Conservation (phyloP, 2,888 invertebrate species). For the Drosophila nigricruria region DNA sequence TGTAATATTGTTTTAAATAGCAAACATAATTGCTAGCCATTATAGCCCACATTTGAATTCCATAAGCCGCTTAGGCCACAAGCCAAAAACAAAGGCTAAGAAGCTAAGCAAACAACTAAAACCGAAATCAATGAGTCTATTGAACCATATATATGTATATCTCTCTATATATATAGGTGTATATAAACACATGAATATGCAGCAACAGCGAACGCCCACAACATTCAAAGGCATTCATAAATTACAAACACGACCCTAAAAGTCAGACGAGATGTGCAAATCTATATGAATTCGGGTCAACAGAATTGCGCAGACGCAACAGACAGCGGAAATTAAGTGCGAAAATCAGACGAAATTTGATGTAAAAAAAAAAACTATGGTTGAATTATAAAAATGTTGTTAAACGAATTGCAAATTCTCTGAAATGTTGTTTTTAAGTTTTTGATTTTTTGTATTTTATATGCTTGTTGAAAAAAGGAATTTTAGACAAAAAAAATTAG, state of each 20-base stretch:
- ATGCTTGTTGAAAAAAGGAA: no score
- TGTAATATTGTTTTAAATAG: slow-evolving; percentile 21
- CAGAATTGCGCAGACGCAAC: slow-evolving; percentile 68
- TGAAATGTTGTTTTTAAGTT: background rate
- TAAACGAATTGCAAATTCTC: background rate
- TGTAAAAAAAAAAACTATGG: background rate
- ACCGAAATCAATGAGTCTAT: slow-evolving; percentile 44
- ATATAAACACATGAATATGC: slow-evolving; percentile 23
- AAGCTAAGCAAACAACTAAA: slow-evolving; percentile 46
- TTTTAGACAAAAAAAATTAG: no score
- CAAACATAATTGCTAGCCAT: slow-evolving; percentile 42
- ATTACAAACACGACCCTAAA: slow-evolving; percentile 14
- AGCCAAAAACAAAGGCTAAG: slow-evolving; percentile 15
- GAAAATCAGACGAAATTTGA: background rate
- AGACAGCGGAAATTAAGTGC: slow-evolving; percentile 29
- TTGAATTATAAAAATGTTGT: background rate
- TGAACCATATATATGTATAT: slow-evolving; percentile 28
- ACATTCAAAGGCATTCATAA: slow-evolving; percentile 34
- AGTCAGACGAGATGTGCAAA: slow-evolving; percentile 40
- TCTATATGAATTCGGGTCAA: slow-evolving; percentile 64
- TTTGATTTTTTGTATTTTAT: no score
- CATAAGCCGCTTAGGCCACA: slow-evolving; percentile 52
- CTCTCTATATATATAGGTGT: background rate
- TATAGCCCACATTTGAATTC: slow-evolving; percentile 55
- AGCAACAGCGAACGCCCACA: slow-evolving; percentile 54